Evolutionary conservation across 2,888 invertebrate species (phyloP).

Genomic region (Apocheima hispidaria): DNA sequence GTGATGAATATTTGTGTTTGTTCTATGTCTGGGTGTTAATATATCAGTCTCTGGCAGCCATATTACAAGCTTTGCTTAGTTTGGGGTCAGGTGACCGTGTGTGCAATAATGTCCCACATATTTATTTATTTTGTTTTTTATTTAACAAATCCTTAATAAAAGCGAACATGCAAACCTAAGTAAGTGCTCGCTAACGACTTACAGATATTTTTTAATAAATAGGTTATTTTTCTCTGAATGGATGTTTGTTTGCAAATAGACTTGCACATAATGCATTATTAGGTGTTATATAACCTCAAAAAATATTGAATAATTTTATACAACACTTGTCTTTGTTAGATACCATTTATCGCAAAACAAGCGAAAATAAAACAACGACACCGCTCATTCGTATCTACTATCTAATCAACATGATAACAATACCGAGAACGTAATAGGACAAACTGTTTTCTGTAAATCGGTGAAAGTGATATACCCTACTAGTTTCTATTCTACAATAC

Average conservation of each 20-base stretch:
- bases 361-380: conserved; percentile 50
- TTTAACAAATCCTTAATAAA: no score
- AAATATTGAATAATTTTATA: conserved; percentile 1
- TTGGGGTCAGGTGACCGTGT: no score
- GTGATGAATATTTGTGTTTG: no score
- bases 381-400: conserved; percentile 42
- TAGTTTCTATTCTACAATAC: not conserved
- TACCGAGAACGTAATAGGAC: conserved; percentile 47
- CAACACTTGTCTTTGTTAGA: not conserved
- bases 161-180: no score
- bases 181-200: no score
- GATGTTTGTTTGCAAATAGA: not conserved
- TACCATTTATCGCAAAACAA: conserved; percentile 45
- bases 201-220: no score
- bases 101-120: no score
- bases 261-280: not conserved
- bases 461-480: conserved; percentile 15
- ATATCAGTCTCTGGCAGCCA: no score
- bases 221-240: not conserved
- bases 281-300: conserved; percentile 1
- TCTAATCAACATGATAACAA: conserved; percentile 57
- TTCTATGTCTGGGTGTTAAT: no score
- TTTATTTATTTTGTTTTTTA: no score
- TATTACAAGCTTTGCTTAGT: no score
- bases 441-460: conserved; percentile 22